A percentile compares a stretch with the other conserved stretches of the same genome.
Evolutionary conservation across 2,797 vertebrate species (phyloP).

Genomic region (Holocentrus rufus): DNA sequence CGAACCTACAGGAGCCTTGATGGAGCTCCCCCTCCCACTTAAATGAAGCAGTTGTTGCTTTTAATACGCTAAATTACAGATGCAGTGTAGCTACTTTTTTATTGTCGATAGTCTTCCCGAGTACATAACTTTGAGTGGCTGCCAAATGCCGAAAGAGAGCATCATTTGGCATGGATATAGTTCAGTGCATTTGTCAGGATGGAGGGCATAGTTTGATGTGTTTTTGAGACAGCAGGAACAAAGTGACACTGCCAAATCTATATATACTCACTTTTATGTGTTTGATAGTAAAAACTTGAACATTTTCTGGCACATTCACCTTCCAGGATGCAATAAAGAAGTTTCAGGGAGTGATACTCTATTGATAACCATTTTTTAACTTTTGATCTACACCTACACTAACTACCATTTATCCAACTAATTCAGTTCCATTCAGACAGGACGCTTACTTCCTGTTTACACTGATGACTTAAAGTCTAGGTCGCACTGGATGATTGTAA

Average conservation of each 20-base stretch:
- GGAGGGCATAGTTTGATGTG: conserved; percentile 4
- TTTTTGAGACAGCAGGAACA: too few relatives aligned
- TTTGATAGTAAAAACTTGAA: background rate
- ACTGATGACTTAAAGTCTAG: too few relatives aligned
- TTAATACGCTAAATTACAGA: conserved; percentile 19
- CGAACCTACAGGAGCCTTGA: background rate
- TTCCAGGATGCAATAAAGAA: background rate
- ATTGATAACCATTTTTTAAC: conserved; percentile 2
- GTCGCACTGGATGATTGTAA: too few relatives aligned
- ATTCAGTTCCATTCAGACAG: too few relatives aligned
- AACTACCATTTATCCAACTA: background rate
- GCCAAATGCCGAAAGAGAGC: conserved; percentile 26
- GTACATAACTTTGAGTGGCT: conserved; percentile 13
- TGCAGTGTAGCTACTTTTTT: conserved; percentile 17
- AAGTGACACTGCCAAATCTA: too few relatives aligned
- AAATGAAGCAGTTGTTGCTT: conserved; percentile 23
- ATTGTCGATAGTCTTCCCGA: conserved; percentile 15
- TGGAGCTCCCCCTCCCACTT: background rate
- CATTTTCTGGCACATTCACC: background rate
- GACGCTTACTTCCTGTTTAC: too few relatives aligned
- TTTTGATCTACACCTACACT: background rate
- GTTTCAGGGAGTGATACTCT: background rate
- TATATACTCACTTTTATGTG: background rate
- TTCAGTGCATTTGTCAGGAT: conserved; percentile 43
- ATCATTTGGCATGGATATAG: conserved; percentile 27